Base-by-base conservation (phyloP, 2,113 vertebrate genomes). In the Struthidea cinerea region DNA sequence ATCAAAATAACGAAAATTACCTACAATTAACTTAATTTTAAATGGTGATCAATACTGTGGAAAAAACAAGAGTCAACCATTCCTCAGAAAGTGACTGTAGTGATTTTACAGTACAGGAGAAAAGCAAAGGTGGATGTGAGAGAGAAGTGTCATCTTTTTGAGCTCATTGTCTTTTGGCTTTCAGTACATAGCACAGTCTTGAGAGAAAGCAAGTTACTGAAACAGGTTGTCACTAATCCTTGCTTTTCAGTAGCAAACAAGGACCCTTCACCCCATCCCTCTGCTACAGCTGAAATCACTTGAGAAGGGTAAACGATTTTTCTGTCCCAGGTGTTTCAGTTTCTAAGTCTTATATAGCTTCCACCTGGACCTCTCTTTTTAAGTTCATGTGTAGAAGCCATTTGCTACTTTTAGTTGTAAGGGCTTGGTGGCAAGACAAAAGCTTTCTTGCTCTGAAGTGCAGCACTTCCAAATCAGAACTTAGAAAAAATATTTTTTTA, bases 261-360 rank as follows among this genome's bases (percentile, higher is more conserved):
- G 52, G 13, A 50, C 12, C 20, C 8, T 16, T 65, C 10, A 37
- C 7, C 16, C n/a, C 14, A 65, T 28, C 22, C n/a, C 20, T 75
- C 5, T n/a, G 27, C 19, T 46, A 52, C 86, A 93, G 89, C 79
- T 85, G 86, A 92, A 83, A 73, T 68, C 19, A 80, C 46, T 92
- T 32, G 15, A 8, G 65, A 89, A 70, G 9, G 11, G 7, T 41
- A 17, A 55, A n/a, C 14, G 42, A 33, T 27, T 81, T 65, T 67
- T 88, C 75, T 86, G 27, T 42, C 56, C 18, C 61, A 92, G 44
- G 53, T 88, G 49, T 88, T 93, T 75, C 52, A 35, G n/a, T 63
- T 93, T 90, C 26, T n/a, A 16, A 70, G 44, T 39, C 53, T 52
- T 79, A 41, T 0, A 71, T 55, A 44, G 24, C 21, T 79, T 71